Evolutionary conservation across 2,888 invertebrate genomes (phyloP).

Genomic region (Chromoteleia sp.): DNA sequence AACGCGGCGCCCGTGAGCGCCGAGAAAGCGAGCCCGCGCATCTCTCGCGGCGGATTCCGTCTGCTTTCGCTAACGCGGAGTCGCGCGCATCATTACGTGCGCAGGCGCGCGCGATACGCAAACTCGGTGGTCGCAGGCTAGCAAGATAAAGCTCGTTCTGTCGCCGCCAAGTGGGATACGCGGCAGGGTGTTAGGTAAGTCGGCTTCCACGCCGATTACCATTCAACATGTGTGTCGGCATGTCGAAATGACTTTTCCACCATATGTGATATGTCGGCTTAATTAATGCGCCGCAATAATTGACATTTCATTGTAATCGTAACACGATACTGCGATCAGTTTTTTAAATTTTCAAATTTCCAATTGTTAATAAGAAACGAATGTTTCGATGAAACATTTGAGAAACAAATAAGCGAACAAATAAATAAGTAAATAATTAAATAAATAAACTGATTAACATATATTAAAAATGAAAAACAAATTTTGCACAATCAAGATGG

Average conservation of each 20-base stretch:
- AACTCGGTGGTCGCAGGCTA: constrained; percentile 36
- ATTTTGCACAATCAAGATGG: too few relatives aligned
- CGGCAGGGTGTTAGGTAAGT: constrained; percentile 57
- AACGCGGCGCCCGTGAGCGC: too few relatives aligned
- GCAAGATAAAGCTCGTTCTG: constrained; percentile 52
- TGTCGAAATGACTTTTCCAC: constrained; percentile 70
- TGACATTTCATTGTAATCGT: constrained; percentile 5
- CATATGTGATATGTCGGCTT: constrained; percentile 38
- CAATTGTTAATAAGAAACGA: too few relatives aligned
- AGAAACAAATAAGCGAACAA: too few relatives aligned
- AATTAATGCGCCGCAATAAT: constrained; percentile 41
- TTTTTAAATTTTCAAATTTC: too few relatives aligned
- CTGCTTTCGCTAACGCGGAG: constrained; percentile 50
- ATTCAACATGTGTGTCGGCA: constrained; percentile 63
- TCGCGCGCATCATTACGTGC: constrained; percentile 25
- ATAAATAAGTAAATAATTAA: too few relatives aligned
- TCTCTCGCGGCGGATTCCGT: constrained; percentile 28
- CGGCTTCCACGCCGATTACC: constrained; percentile 60
- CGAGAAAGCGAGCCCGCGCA: constrained; percentile 36
- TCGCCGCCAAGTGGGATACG: constrained; percentile 47
- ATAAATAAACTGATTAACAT: neutral
- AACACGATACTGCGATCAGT: too few relatives aligned
- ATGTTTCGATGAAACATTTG: too few relatives aligned
- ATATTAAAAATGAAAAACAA: too few relatives aligned
- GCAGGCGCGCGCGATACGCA: constrained; percentile 1